Evolutionary conservation across 2,888 invertebrate species (phyloP).

Genomic region (Timema cristinae): DNA sequence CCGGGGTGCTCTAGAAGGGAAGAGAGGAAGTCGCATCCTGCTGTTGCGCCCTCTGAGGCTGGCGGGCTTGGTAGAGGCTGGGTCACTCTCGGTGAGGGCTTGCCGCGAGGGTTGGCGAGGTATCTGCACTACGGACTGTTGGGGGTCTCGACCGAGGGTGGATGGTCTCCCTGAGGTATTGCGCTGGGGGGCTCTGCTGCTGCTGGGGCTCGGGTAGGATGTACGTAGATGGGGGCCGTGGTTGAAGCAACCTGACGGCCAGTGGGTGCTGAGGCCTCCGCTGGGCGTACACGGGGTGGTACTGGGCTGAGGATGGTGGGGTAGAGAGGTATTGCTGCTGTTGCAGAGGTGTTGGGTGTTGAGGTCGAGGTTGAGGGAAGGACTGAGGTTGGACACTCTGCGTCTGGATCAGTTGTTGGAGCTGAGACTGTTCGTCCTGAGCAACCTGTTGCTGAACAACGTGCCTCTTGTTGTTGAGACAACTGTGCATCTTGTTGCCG

Average conservation of each 20-base stretch:
- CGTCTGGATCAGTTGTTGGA: conserved; percentile 12
- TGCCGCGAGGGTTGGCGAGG: conserved; percentile 11
- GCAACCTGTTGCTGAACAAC: not conserved
- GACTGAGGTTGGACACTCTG: conserved; percentile 20
- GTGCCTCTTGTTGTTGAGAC: conserved; percentile 9
- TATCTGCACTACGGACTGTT: not conserved
- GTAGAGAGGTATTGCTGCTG: not conserved
- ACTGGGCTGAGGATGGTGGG: conserved; percentile 9
- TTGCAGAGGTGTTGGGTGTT: not conserved
- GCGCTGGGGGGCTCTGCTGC: conserved; percentile 17
- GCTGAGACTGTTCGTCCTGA: conserved; percentile 3
- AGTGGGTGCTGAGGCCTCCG: not conserved
- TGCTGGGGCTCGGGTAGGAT: not conserved
- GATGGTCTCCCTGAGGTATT: conserved; percentile 28
- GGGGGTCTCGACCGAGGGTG: conserved; percentile 13
- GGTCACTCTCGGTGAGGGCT: not conserved
- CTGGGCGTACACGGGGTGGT: conserved; percentile 5
- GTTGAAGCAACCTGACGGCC: not conserved
- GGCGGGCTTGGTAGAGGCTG: conserved; percentile 12
- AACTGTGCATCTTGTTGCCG: conserved; percentile 6
- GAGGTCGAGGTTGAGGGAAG: conserved; percentile 21
- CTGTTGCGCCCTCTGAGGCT: not conserved
- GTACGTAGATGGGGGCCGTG: not conserved
- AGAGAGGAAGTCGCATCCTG: conserved; percentile 21
- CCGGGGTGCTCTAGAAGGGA: conserved; percentile 22